phyloP scores from a whole-genome alignment of 2,888 invertebrate species.

The Mactromeris polynyma region DNA sequence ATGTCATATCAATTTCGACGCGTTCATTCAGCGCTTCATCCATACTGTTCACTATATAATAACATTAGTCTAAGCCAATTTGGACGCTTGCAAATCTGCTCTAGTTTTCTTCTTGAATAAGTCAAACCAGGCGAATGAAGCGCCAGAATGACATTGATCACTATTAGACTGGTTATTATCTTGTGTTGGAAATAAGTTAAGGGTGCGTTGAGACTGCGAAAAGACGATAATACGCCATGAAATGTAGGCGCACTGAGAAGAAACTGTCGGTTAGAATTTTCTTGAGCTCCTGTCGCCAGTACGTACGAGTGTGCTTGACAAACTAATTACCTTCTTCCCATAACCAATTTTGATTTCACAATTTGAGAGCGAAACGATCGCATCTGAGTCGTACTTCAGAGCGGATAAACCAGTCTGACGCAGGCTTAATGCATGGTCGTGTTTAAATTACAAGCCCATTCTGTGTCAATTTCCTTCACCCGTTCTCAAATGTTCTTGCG shows the following conservation, averaged over 20 bases:
- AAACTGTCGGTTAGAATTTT: constrained; percentile 63
- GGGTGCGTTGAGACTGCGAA: constrained; percentile 62
- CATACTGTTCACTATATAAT: constrained; percentile 66
- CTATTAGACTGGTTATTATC: constrained; percentile 70
- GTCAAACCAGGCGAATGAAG: constrained; percentile 61
- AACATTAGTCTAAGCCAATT: constrained; percentile 72
- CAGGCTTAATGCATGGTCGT: neutral
- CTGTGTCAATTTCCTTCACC: constrained; percentile 39
- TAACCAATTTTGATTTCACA: constrained; percentile 55
- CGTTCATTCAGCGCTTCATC: constrained; percentile 49
- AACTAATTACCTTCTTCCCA: constrained; percentile 55
- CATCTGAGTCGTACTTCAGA: neutral
- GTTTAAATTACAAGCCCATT: constrained; percentile 45
- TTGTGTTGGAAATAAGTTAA: constrained; percentile 71
- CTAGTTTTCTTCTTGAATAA: constrained; percentile 70
- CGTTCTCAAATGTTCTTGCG: constrained; percentile 20
- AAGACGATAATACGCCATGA: constrained; percentile 66
- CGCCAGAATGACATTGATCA: constrained; percentile 69
- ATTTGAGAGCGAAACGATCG: neutral
- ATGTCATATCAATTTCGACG: constrained; percentile 70
- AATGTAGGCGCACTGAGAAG: constrained; percentile 50
- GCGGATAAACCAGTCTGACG: neutral
- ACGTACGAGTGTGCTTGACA: constrained; percentile 56
- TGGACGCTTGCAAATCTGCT: constrained; percentile 63
- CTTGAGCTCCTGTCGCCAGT: constrained; percentile 32